These are phyloP conservation scores for Iphiclides podalirius DNA, from an alignment of 2,888 invertebrate species.

Conservation along the genomic window DNA sequence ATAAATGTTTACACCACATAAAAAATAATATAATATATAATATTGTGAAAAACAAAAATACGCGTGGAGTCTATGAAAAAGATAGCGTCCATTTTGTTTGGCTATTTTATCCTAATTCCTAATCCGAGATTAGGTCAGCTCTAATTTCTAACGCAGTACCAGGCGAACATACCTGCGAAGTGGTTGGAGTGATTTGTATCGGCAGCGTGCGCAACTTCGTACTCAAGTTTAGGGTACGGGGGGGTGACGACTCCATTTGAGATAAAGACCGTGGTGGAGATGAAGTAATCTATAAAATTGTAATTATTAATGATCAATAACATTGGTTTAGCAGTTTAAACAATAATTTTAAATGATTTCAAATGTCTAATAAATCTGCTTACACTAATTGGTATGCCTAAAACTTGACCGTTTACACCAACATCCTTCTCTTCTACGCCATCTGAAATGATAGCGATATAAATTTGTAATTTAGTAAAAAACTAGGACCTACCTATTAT, in stretches of 20 bases:
- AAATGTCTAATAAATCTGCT: slow-evolving; percentile 38
- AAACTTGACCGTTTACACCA: slow-evolving; percentile 59
- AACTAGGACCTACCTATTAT: no score
- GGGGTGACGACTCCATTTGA: slow-evolving; percentile 52
- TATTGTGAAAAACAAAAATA: no score
- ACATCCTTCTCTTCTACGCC: slow-evolving; percentile 62
- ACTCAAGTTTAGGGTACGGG: slow-evolving; percentile 64
- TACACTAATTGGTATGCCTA: slow-evolving; percentile 73
- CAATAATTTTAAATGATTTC: no score
- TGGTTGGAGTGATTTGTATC: slow-evolving; percentile 68
- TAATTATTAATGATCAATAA: no score
- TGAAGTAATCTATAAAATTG: slow-evolving; percentile 53
- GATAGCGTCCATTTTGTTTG: slow-evolving; percentile 14
- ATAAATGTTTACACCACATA: no score
- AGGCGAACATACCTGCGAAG: slow-evolving; percentile 71
- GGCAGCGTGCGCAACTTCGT: slow-evolving; percentile 70
- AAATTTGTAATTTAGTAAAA: no score
- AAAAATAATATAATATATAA: no score
- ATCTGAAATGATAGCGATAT: slow-evolving; percentile 52
- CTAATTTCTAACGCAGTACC: slow-evolving; percentile 64
- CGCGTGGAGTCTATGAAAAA: no score
- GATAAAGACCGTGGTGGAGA: slow-evolving; percentile 54
- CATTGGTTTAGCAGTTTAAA: no score
- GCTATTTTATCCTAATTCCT: slow-evolving; percentile 24
- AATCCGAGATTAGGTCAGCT: slow-evolving; percentile 41